Conservation (phyloP, 1,140 invertebrate genomes). For the Megathymus violae region DNA sequence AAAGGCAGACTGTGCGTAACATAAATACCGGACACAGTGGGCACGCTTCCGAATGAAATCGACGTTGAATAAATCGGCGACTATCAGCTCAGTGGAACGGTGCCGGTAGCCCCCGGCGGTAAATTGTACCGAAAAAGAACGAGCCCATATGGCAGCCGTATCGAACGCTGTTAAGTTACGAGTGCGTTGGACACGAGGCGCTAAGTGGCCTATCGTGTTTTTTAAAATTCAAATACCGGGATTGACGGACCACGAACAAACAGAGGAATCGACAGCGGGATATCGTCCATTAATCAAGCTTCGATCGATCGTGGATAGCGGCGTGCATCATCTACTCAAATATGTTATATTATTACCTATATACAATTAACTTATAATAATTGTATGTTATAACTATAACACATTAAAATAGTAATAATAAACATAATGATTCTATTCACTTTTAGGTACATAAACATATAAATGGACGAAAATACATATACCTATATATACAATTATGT, state of each 20-base stretch:
- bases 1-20: conserved; percentile 58
- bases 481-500: too few relatives aligned
- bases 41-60: conserved; percentile 71
- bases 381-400: too few relatives aligned
- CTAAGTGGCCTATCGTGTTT: conserved; percentile 76
- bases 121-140: conserved; percentile 76
- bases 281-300: conserved; percentile 59
- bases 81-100: conserved; percentile 61
- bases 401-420: too few relatives aligned
- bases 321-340: conserved; percentile 22
- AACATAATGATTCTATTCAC: too few relatives aligned
- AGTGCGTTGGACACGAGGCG: conserved; percentile 58
- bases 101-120: conserved; percentile 61
- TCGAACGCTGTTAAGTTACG: conserved; percentile 72
- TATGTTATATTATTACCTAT: too few relatives aligned
- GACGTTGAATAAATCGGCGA: conserved; percentile 71
- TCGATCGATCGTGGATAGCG: conserved; percentile 47
- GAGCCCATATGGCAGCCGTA: conserved; percentile 68
- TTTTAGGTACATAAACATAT: too few relatives aligned
- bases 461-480: too few relatives aligned
- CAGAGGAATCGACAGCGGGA: conserved; percentile 46
- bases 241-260: conserved; percentile 57
- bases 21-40: conserved; percentile 73
- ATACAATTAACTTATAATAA: too few relatives aligned
- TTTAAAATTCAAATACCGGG: conserved; percentile 63